Evolutionary conservation across 92 coral and sea anemone genomes (phyloP).

Genomic region (Siderastrea radians): DNA sequence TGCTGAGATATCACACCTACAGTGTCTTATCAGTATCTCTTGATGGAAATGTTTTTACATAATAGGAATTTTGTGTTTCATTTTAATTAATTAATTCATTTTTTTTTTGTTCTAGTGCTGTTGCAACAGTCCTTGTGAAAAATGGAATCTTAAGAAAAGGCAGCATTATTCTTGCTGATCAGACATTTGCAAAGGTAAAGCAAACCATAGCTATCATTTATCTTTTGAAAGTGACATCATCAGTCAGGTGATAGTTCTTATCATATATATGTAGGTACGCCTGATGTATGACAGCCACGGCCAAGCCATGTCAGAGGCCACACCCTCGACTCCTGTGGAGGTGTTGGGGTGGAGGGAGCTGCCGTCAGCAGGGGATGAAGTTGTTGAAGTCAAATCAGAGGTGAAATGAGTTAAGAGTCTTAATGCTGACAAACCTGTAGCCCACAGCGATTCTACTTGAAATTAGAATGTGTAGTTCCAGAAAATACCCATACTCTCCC

Average conservation of each 20-base stretch:
- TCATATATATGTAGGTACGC: conserved; percentile 70
- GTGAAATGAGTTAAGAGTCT: conserved; percentile 34
- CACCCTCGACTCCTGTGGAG: conserved; percentile 94
- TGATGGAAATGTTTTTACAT: no score
- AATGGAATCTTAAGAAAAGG: conserved; percentile 88
- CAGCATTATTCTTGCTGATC: conserved; percentile 83
- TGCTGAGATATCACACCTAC: no score
- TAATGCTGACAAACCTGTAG: no score
- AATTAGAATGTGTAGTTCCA: no score
- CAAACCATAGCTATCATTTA: neutral
- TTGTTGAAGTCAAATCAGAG: conserved; percentile 90
- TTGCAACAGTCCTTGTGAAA: conserved; percentile 92
- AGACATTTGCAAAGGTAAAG: conserved; percentile 88
- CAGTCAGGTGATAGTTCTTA: neutral
- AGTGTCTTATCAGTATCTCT: no score
- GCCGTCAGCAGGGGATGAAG: conserved; percentile 93
- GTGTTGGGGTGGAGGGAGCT: conserved; percentile 94
- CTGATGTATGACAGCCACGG: conserved; percentile 89
- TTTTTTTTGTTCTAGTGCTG: conserved; percentile 65
- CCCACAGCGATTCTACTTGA: no score
- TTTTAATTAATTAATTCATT: neutral
- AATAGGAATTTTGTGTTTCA: no score
- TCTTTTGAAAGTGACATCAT: neutral
- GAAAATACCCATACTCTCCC: no score
- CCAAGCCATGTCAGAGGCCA: conserved; percentile 71